Conservation (phyloP, 2,797 vertebrate species). For the Macrochelys suwanniensis region DNA sequence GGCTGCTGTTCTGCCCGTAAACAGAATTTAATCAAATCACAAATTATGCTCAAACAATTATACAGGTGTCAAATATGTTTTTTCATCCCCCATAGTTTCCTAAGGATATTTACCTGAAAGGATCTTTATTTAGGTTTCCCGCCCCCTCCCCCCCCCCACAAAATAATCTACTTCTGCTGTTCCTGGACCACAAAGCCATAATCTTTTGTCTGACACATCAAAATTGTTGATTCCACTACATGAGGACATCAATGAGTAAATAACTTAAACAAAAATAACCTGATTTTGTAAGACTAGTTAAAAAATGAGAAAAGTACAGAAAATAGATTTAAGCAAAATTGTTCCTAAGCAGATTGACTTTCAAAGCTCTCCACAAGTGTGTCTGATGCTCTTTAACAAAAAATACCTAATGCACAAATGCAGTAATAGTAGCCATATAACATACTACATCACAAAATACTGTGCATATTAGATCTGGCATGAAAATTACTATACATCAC, state of each 20-base stretch:
- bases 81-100: not conserved
- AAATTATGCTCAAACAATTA: not conserved
- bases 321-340: not conserved
- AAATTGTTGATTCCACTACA: not conserved
- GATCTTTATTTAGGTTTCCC: not conserved
- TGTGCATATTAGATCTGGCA: not conserved
- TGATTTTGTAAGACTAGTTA: not conserved
- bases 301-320: not conserved
- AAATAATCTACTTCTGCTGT: not conserved
- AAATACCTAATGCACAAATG: accelerated
- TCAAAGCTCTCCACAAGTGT: not conserved
- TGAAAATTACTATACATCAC: no score
- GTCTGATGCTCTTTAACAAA: not conserved
- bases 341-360: not conserved
- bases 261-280: not conserved
- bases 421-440: not conserved
- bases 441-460: accelerated
- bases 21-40: not conserved
- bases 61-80: not conserved
- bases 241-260: not conserved
- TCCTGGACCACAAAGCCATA: not conserved
- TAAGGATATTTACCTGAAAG: not conserved
- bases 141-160: not conserved
- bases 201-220: no score
- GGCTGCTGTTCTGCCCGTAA: not conserved